Conservation (phyloP, 2,797 vertebrate species). For the Lemur catta region DNA sequence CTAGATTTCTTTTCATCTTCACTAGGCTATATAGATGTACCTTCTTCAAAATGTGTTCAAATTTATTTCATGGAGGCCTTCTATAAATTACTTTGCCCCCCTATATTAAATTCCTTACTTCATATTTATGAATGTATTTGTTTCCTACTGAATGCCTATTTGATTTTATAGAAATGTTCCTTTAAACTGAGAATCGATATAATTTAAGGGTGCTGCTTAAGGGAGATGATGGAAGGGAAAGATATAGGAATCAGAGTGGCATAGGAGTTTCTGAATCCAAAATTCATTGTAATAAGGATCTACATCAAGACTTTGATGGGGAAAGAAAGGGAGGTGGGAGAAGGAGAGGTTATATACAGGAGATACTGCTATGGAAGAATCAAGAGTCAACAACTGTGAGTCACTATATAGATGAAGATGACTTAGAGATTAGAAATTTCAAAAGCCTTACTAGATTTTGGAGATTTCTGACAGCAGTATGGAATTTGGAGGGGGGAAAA, state of each 20-base stretch:
- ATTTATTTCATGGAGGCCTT: background rate
- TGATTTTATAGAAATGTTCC: conserved; percentile 12
- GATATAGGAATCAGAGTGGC: background rate
- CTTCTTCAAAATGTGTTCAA: conserved; percentile 7
- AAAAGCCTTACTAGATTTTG: background rate
- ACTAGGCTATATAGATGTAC: background rate
- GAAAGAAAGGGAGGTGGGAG: background rate
- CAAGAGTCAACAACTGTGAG: background rate
- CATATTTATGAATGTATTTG: background rate
- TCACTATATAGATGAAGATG: conserved; percentile 18
- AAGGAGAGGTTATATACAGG: background rate
- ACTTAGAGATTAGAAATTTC: conserved; percentile 15
- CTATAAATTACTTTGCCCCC: background rate
- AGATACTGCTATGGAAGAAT: background rate
- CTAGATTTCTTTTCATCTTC: background rate
- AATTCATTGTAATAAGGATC: conserved; percentile 32
- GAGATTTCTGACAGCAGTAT: background rate
- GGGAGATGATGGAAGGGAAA: background rate
- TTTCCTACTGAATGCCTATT: conserved; percentile 19
- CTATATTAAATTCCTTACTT: background rate
- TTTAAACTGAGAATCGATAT: background rate
- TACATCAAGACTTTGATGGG: background rate
- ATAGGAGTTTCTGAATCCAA: background rate
- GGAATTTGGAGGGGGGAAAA: background rate
- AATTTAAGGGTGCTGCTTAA: background rate